A percentile compares a stretch with the other conserved stretches of the same genome.
phyloP scores from a whole-genome alignment of 2,797 vertebrate genomes.

The Phrynocephalus forsythii region DNA sequence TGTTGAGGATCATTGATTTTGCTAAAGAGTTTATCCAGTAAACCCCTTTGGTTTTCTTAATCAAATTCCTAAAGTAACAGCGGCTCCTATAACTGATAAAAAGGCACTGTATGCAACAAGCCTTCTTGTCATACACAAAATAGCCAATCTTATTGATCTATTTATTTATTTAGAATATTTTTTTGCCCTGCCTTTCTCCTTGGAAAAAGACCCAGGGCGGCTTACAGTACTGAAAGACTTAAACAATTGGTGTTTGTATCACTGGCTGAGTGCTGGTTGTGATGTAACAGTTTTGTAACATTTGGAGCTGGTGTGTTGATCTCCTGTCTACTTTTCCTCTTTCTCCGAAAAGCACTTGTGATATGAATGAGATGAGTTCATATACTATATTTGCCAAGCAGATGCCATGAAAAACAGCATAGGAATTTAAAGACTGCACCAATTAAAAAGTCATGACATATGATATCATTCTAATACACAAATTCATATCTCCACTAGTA shows the following conservation, averaged over 20 bases:
- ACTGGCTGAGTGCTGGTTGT: background rate
- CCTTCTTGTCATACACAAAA: background rate
- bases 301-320: background rate
- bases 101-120: background rate
- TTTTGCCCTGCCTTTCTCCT: too few relatives aligned
- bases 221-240: too few relatives aligned
- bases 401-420: background rate
- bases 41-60: background rate
- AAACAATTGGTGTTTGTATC: constrained; percentile 2
- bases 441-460: background rate
- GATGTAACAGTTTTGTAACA: background rate
- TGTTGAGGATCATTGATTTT: too few relatives aligned
- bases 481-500: background rate
- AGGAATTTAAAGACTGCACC: background rate
- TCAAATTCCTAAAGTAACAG: background rate
- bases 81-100: too few relatives aligned
- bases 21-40: background rate
- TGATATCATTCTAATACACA: background rate
- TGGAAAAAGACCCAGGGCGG: too few relatives aligned
- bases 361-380: too few relatives aligned
- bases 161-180: too few relatives aligned
- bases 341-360: background rate
- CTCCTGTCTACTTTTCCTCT: background rate
- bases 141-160: too few relatives aligned
- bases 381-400: background rate